Evolutionary conservation across 2,113 vertebrate species (phyloP), one percentile per base, ranked within the genome.

Genomic region (Carassius gibelio): DNA sequence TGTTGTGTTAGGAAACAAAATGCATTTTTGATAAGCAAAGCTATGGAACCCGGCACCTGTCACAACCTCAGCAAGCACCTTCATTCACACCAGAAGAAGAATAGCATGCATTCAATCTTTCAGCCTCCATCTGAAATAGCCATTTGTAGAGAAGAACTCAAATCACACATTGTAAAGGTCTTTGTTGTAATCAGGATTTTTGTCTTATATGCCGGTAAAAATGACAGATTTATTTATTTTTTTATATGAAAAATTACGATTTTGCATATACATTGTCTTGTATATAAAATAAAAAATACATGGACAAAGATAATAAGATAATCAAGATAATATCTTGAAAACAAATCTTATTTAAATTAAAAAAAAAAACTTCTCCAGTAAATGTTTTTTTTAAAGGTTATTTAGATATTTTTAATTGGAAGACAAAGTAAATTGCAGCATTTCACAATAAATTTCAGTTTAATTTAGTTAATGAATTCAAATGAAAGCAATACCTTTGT

Each of bases 1-100:
- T 48, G 80, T 81, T 81, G 62, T 52, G 62, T 68, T 69, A 69
- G 80, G 48, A 81, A 52, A 52, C 42, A 5, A 69, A 69, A 81
- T 83, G 50, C 26, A 84, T 87, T 72, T 79, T 74, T 21, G 55
- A 52, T 57, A 15, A 57, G 64, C 57, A 79, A 68, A 68, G 75
- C 19, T 9, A 79, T 26, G 34, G 13, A 77, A 26, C 21, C 13
- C 14, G 0, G 19, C 30, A 57, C 50, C 34, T 71, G 81, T 17
- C 48, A 17, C 26, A 72, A 57, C 10, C 66, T 23, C 48, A 57
- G 11, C 38, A 66, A 26, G 50, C 23, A 82, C 80, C 19, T 71
- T 82, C n/a, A 36, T 55, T 82, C 64, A 36, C 64, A 14, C 9
- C 26, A 36, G 64, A 71, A 55, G 30, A 82, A 72, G 10, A 57